A percentile compares a stretch with the other conserved stretches of the same genome.
Conservation (phyloP, 2,113 vertebrate genomes). For the Oreotrochilus melanogaster region DNA sequence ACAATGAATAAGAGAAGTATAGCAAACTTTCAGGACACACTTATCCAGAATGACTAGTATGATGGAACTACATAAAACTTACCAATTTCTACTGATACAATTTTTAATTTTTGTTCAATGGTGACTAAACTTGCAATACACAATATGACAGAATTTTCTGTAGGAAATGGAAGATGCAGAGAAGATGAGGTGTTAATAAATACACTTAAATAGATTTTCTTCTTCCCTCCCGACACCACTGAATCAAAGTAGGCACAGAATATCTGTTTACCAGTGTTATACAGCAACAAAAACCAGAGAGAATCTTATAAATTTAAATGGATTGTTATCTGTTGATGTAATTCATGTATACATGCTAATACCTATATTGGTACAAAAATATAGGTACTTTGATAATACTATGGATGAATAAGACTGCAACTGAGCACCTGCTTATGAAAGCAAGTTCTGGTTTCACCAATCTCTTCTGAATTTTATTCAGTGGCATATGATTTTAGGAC, state of each 20-base stretch:
- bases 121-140: background rate
- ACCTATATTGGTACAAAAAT: background rate
- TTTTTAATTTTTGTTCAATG: background rate
- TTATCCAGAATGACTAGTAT: background rate
- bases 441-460: background rate
- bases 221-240: too few relatives aligned
- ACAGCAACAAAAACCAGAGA: background rate
- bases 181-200: background rate
- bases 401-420: background rate
- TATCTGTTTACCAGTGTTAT: background rate
- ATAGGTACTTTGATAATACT: background rate
- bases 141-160: background rate
- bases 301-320: background rate
- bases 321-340: background rate
- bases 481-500: fast-evolving
- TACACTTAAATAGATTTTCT: background rate
- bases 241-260: background rate
- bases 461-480: background rate
- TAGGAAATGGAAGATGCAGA: background rate
- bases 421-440: background rate
- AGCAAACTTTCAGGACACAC: background rate
- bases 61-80: background rate
- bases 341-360: background rate
- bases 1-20: background rate
- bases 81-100: fast-evolving